Percentiles rank a stretch among this genome's conserved stretches.
phyloP scores from a whole-genome alignment of 2,797 vertebrate species.

The Sarcophilus harrisii region DNA sequence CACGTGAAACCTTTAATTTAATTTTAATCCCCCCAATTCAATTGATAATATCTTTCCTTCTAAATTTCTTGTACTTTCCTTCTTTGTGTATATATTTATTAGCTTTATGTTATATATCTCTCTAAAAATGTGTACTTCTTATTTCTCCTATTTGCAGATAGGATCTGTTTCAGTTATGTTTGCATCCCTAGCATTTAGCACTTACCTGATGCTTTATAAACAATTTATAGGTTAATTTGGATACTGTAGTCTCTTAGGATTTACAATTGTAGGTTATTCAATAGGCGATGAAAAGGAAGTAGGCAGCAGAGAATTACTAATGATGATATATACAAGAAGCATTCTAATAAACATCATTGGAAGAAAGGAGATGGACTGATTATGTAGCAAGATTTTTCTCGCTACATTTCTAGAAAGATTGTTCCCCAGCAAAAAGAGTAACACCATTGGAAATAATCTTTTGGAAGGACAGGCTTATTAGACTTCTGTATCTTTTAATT shows the following conservation, averaged over 20 bases:
- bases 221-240: neutral
- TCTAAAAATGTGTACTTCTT: neutral
- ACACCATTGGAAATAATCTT: no score
- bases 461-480: neutral
- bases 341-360: neutral
- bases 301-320: neutral
- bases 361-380: neutral
- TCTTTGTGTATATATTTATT: neutral
- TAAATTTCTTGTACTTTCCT: neutral
- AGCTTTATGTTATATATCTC: neutral
- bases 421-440: neutral
- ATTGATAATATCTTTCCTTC: neutral
- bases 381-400: neutral
- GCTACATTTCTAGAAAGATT: no score
- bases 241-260: neutral
- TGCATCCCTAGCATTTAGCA: neutral
- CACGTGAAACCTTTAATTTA: neutral
- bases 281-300: neutral
- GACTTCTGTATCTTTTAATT: neutral
- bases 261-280: neutral
- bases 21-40: neutral
- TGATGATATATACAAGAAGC: neutral
- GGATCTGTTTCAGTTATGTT: neutral
- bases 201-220: neutral
- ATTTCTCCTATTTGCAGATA: neutral